These are phyloP conservation scores for Augochlorella aurata DNA, from an alignment of 2,888 invertebrate genomes.

Conservation along the genomic window DNA sequence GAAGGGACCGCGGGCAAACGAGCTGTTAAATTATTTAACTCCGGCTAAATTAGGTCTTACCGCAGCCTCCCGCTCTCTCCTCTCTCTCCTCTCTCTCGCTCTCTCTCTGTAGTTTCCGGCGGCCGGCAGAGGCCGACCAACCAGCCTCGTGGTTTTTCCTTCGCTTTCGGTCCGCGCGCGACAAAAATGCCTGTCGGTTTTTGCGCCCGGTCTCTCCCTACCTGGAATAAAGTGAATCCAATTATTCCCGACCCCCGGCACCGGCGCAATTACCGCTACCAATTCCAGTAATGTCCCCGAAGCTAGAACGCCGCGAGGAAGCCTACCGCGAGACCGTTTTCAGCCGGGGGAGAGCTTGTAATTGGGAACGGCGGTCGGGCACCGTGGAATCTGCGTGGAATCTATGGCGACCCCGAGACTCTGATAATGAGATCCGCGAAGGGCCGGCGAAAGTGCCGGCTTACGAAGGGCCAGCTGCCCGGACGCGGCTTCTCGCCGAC, in stretches of 20 bases:
- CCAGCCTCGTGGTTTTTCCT: neutral
- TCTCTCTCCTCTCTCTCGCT: too few species aligned
- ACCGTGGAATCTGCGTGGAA: neutral
- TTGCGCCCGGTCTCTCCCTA: neutral
- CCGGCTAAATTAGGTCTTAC: conserved; percentile 65
- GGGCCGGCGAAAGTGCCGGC: neutral
- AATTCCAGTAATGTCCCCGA: conserved; percentile 24
- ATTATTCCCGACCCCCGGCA: conserved; percentile 12
- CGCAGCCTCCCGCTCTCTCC: neutral
- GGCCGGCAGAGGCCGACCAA: neutral
- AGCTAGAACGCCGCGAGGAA: conserved; percentile 2
- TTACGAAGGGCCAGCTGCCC: neutral
- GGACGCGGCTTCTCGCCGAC: neutral
- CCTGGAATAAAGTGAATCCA: conserved; percentile 23
- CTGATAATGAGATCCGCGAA: conserved; percentile 7
- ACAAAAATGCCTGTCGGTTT: conserved; percentile 17
- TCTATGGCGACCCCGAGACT: neutral
- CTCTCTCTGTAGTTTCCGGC: conserved; percentile 2
- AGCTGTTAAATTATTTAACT: conserved; percentile 69
- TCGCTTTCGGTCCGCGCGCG: neutral
- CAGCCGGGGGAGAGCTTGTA: conserved; percentile 8
- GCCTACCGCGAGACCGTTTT: conserved; percentile 16
- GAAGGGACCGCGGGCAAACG: conserved; percentile 36
- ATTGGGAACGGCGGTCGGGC: conserved; percentile 18
- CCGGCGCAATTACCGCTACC: conserved; percentile 25